A percentile compares a stretch with the other conserved stretches of the same genome.
Conservation (phyloP, 2,113 vertebrate genomes). For the Elaphurus davidianus region DNA sequence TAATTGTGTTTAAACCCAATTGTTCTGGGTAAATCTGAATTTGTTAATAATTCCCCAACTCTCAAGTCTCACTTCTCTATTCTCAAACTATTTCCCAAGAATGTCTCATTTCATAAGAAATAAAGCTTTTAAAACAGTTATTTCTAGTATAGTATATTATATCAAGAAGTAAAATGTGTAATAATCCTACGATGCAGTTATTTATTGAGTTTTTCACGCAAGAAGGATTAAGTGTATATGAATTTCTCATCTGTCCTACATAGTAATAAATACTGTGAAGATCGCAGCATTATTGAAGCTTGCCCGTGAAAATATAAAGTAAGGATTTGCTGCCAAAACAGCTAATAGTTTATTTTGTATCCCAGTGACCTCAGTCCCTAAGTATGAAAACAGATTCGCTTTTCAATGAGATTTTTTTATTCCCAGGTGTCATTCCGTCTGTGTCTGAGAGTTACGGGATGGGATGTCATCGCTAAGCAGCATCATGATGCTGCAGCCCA, state of each 20-base stretch:
- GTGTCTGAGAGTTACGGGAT: neutral
- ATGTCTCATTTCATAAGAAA: neutral
- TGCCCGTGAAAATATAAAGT: neutral
- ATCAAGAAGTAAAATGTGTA: neutral
- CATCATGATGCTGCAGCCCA: neutral
- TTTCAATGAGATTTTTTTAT: neutral
- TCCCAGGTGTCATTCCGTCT: conserved; percentile 11
- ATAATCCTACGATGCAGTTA: neutral
- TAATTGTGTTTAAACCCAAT: neutral
- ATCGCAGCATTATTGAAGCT: neutral
- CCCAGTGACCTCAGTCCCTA: neutral
- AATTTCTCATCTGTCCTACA: neutral
- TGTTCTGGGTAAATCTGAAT: neutral
- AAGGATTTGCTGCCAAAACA: neutral
- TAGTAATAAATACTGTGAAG: neutral
- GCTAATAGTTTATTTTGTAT: neutral
- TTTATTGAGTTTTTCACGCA: neutral
- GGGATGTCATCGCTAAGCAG: conserved; percentile 52
- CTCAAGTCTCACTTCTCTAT: neutral
- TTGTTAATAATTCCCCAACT: neutral
- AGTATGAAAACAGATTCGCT: neutral
- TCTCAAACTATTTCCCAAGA: neutral
- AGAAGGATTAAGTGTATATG: neutral
- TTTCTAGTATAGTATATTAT: neutral
- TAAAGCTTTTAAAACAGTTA: neutral